Conservation (phyloP, 2,888 invertebrate genomes). For the Chrysodeixis includens region DNA sequence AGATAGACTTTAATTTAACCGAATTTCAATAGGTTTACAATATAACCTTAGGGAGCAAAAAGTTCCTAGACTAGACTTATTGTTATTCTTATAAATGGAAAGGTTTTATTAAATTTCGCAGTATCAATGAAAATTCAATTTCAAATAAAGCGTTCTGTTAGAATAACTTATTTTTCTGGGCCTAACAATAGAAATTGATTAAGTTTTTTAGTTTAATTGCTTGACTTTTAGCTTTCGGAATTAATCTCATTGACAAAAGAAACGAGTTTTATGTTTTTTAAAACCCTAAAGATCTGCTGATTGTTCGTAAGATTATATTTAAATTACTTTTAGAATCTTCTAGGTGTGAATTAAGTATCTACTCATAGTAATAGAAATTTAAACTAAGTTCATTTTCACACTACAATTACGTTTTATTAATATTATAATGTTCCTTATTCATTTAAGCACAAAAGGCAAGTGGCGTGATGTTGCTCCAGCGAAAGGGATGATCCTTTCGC, state of each 20-base stretch:
- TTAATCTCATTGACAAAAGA: background rate
- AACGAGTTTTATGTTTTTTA: too few species aligned
- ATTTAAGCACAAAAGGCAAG: background rate
- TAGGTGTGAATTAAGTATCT: too few species aligned
- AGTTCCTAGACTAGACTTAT: background rate
- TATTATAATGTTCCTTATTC: background rate
- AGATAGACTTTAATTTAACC: background rate
- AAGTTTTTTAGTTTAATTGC: background rate
- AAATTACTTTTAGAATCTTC: too few species aligned
- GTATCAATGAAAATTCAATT: background rate
- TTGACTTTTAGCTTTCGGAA: background rate
- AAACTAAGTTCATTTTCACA: background rate
- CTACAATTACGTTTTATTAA: background rate
- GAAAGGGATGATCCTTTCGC: background rate
- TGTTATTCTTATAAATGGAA: constrained; percentile 1
- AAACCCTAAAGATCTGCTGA: too few species aligned
- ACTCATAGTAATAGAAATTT: background rate
- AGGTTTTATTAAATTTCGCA: background rate
- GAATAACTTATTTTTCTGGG: background rate
- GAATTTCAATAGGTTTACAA: background rate
- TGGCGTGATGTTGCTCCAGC: background rate
- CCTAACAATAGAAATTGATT: background rate
- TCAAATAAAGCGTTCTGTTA: background rate
- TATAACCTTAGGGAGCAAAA: background rate
- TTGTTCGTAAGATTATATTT: too few species aligned